Percentiles rank a stretch among this genome's conserved stretches.
Conservation (phyloP, 2,113 vertebrate species). For the Colistium nudipinnis region DNA sequence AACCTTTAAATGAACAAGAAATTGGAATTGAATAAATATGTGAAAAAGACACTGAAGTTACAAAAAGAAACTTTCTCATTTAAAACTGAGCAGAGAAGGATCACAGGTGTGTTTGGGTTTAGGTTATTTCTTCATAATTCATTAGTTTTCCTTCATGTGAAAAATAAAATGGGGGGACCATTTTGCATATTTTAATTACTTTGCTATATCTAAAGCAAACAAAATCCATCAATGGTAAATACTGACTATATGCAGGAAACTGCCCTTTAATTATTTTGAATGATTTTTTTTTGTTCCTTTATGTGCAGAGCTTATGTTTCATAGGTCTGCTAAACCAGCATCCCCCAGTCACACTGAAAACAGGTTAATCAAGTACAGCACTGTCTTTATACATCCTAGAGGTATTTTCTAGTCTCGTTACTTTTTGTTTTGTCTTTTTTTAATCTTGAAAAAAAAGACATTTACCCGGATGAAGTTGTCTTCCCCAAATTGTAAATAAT, state of each 20-base stretch:
- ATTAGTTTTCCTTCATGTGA: slow-evolving; percentile 61
- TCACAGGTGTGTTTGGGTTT: slow-evolving; percentile 49
- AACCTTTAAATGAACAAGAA: slow-evolving; percentile 74
- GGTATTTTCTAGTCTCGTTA: slow-evolving; percentile 63
- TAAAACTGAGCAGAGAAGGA: slow-evolving; percentile 71
- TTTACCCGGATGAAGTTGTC: slow-evolving; percentile 58
- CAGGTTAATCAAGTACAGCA: slow-evolving; percentile 67
- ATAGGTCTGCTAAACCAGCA: slow-evolving; percentile 47
- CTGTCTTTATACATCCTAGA: slow-evolving; percentile 71
- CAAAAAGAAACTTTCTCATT: slow-evolving; percentile 71
- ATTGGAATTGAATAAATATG: slow-evolving; percentile 79
- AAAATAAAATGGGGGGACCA: slow-evolving; percentile 68
- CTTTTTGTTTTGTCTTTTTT: slow-evolving; percentile 25
- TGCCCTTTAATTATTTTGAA: slow-evolving; percentile 58
- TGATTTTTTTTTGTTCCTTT: slow-evolving; percentile 37
- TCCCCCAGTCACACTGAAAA: slow-evolving; percentile 70
- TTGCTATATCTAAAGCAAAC: slow-evolving; percentile 78
- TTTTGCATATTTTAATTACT: slow-evolving; percentile 76
- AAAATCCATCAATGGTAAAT: slow-evolving; percentile 74
- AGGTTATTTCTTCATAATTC: slow-evolving; percentile 47
- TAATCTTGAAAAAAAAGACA: slow-evolving; percentile 60
- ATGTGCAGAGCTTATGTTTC: slow-evolving; percentile 50
- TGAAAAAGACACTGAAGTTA: slow-evolving; percentile 77
- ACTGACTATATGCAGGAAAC: slow-evolving; percentile 76
- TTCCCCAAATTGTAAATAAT: slow-evolving; percentile 66